Percentiles rank a stretch among this genome's conserved stretches.
Conservation (phyloP, 2,797 vertebrate genomes). For the Alectoris magna region DNA sequence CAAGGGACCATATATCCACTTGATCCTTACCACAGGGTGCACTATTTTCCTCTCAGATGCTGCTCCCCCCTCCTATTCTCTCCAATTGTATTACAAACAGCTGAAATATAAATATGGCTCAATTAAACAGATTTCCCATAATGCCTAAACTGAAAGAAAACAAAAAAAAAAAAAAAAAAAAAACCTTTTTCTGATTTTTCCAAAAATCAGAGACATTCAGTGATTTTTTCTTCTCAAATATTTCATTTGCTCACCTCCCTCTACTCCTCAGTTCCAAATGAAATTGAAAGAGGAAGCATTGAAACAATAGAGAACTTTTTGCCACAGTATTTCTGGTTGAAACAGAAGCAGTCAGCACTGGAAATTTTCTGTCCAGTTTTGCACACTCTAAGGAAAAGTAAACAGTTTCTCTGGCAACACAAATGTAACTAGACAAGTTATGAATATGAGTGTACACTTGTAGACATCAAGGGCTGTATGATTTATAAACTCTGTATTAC, state of each 20-base stretch:
- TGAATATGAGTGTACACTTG: not conserved
- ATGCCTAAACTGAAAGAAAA: not conserved
- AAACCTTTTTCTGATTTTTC: not conserved
- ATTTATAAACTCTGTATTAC: not conserved
- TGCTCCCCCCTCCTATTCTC: not conserved
- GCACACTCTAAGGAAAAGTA: not conserved
- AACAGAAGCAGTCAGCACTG: not conserved
- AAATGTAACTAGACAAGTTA: not conserved
- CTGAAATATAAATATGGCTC: not conserved
- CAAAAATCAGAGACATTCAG: not conserved
- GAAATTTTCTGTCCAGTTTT: constrained; percentile 5
- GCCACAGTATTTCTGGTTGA: constrained; percentile 48
- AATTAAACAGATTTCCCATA: not conserved
- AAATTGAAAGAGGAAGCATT: constrained; percentile 54
- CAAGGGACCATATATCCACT: fast-evolving
- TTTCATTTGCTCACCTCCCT: constrained; percentile 3
- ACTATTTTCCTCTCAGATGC: not conserved
- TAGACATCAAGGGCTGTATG: not conserved
- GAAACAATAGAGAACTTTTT: not conserved
- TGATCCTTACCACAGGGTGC: not conserved
- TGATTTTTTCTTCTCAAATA: not conserved
- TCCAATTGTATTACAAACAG: not conserved
- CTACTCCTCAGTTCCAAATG: not conserved
- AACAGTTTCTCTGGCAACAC: not conserved
- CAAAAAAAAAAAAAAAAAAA: too few relatives aligned